Base-by-base conservation (phyloP, 2,797 vertebrate genomes). In the Fistularia tabacaria region DNA sequence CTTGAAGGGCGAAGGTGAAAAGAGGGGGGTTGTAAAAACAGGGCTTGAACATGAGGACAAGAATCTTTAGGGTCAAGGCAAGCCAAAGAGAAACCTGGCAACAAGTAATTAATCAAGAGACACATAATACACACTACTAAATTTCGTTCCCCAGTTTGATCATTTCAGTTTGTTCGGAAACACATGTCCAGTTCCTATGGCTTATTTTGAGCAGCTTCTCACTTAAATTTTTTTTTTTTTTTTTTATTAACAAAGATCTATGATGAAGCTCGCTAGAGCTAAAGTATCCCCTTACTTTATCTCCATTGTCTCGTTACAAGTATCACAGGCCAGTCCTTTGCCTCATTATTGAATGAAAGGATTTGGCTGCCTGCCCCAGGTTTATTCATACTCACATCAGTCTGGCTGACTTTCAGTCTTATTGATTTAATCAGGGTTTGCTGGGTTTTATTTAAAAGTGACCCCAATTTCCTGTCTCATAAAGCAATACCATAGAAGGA, bases 211-310 rank as follows among this genome's bases (percentile, higher is more conserved):
- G 25, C 25, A 25, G 25, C 5, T 25, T 25, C 25, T 25, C 25
- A 25, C 25, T 25, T n/a, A n/a, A n/a, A n/a, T n/a, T n/a, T n/a
- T n/a, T n/a, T 25, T 25, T 25, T 25, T 3, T 3, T 65, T 85
- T 78, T 75, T 69, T 85, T 83, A 78, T 88, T 81, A 76, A 87
- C 65, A 76, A 57, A 74, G 70, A 47, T 41, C 38, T 56, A 59
- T 64, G 72, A 60, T 77, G 59, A 62, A 77, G 69, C 71, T 70
- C 43, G 84, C 79, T 73, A 75, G 70, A 79, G 41, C 42, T 46
- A 40, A 57, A 59, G 5, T 64, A 61, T 76, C 73, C 48, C n/a
- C 46, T 79, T 81, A 76, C 68, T 53, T 69, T 75, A 60, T 58
- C 73, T 73, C 57, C 57, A 58, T 71, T 67, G 62, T 80, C 59